phyloP scores from a whole-genome alignment of 2,797 vertebrate genomes.

The Microtus agrestis region DNA sequence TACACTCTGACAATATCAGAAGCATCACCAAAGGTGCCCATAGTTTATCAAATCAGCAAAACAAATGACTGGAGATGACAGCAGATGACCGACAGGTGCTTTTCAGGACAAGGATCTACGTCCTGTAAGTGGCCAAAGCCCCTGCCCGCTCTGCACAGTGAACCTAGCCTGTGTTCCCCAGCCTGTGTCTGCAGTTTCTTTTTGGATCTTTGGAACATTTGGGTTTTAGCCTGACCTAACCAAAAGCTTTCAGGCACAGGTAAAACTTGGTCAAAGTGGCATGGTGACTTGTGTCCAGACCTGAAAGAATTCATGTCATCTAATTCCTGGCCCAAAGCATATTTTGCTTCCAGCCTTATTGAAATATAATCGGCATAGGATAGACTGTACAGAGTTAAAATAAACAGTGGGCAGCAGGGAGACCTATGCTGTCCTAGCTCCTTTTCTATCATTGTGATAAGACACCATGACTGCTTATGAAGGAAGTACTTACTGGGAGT shows the following conservation, averaged over 20 bases:
- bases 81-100: not conserved
- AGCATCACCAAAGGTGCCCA: not conserved
- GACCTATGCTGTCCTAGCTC: not conserved
- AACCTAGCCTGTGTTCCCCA: not conserved
- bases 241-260: not conserved
- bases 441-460: not conserved
- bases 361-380: not conserved
- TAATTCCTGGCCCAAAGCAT: not conserved
- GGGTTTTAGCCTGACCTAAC: not conserved
- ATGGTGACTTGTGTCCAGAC: not conserved
- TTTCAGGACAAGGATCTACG: not conserved
- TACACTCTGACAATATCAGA: not conserved
- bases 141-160: no score
- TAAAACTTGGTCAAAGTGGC: not conserved
- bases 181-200: not conserved
- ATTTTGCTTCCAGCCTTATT: not conserved
- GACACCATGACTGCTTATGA: not conserved
- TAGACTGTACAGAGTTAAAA: not conserved
- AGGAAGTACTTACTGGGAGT: not conserved
- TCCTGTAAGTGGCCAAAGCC: not conserved
- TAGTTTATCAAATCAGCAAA: not conserved
- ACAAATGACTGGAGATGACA: not conserved
- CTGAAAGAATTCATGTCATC: not conserved
- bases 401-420: not conserved
- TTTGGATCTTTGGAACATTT: fast-evolving